A percentile compares a stretch with the other conserved stretches of the same genome.
Evolutionary conservation across 92 coral and sea anemone species (phyloP).

Genomic region (Parazoanthus darwini): DNA sequence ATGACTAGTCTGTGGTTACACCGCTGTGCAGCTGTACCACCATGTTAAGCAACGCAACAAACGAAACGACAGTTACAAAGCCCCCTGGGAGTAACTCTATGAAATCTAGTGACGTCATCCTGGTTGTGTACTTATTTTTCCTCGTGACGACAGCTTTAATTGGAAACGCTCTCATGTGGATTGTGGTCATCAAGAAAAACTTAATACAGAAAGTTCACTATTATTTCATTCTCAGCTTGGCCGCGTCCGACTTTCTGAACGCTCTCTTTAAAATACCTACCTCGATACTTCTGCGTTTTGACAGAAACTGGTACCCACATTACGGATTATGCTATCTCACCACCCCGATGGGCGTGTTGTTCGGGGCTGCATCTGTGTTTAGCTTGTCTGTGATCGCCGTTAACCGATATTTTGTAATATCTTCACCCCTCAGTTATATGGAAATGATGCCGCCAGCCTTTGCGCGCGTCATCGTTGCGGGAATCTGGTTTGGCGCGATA

Average conservation of each 20-base stretch:
- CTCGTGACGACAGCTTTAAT: constrained; percentile 73
- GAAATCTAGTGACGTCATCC: constrained; percentile 60
- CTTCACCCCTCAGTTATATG: constrained; percentile 83
- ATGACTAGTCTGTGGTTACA: background rate
- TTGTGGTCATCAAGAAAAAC: constrained; percentile 73
- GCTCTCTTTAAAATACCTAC: constrained; percentile 89
- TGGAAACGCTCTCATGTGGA: constrained; percentile 72
- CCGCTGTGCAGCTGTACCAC: constrained; percentile 16
- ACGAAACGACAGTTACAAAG: constrained; percentile 40
- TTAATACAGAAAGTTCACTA: constrained; percentile 87
- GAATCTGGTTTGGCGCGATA: constrained; percentile 79
- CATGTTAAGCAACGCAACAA: constrained; percentile 42
- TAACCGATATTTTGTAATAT: constrained; percentile 88
- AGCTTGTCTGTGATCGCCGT: constrained; percentile 92
- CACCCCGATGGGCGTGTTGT: constrained; percentile 95
- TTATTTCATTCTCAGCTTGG: constrained; percentile 86
- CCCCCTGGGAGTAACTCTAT: constrained; percentile 49
- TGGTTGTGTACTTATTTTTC: constrained; percentile 70
- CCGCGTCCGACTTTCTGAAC: constrained; percentile 82
- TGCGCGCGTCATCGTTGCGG: constrained; percentile 78
- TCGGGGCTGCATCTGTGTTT: constrained; percentile 94
- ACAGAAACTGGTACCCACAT: constrained; percentile 93
- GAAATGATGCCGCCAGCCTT: constrained; percentile 86
- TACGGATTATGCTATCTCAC: constrained; percentile 87
- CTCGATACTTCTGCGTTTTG: constrained; percentile 74